Conservation (phyloP, 2,888 invertebrate genomes). For the Catotricha subobsoleta region DNA sequence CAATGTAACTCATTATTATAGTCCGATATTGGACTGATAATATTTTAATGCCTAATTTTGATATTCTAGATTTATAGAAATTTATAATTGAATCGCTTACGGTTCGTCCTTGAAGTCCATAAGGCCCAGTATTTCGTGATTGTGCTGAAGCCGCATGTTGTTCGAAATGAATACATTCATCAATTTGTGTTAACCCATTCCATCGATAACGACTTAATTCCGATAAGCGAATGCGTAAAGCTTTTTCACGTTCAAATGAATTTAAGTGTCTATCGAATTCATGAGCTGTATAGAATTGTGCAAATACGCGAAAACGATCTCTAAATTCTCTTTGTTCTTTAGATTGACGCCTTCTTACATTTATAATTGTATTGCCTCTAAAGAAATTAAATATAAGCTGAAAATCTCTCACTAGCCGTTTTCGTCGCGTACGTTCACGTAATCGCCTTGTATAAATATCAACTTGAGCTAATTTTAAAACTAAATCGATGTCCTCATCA, state of each 20-base stretch:
- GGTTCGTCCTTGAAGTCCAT: constrained; percentile 27
- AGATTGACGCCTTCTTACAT: constrained; percentile 26
- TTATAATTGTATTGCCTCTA: constrained; percentile 31
- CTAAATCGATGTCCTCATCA: constrained; percentile 78
- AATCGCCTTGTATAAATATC: constrained; percentile 76
- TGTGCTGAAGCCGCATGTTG: constrained; percentile 49
- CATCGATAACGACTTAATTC: constrained; percentile 71
- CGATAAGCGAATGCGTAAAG: constrained; percentile 61
- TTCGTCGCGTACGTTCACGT: constrained; percentile 70
- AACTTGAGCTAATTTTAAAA: constrained; percentile 76
- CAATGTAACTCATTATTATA: too few relatives aligned
- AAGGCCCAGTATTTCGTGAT: constrained; percentile 32
- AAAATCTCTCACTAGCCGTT: constrained; percentile 77
- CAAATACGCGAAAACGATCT: constrained; percentile 68
- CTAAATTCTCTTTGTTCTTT: constrained; percentile 42
- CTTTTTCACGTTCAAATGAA: constrained; percentile 67
- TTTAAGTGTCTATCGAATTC: constrained; percentile 67
- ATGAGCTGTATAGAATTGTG: constrained; percentile 71
- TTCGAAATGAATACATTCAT: constrained; percentile 78
- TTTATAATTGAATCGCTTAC: too few relatives aligned
- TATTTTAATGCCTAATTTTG: too few relatives aligned
- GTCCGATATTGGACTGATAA: too few relatives aligned
- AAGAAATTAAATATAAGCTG: constrained; percentile 79
- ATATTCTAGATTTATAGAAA: too few relatives aligned
- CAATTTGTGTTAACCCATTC: constrained; percentile 65